A percentile compares a stretch with the other conserved stretches of the same genome.
phyloP scores from a whole-genome alignment of 2,888 invertebrate genomes.

The Drosophila affinis region DNA sequence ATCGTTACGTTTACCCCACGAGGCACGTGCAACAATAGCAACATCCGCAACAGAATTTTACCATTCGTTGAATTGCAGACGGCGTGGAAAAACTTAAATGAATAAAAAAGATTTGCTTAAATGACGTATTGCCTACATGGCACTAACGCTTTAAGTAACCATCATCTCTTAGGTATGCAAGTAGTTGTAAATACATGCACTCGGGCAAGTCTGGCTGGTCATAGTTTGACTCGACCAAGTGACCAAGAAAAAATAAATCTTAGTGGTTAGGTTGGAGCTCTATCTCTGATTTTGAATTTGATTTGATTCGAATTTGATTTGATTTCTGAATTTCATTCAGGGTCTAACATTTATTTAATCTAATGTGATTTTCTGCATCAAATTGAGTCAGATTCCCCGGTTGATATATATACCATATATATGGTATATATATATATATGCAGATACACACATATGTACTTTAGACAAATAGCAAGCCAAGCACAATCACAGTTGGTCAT shows the following conservation, averaged over 20 bases:
- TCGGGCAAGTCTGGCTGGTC: conserved; percentile 17
- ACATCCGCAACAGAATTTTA: conserved; percentile 35
- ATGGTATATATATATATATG: too few relatives aligned
- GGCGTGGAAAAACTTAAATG: conserved; percentile 43
- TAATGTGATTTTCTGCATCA: conserved; percentile 3
- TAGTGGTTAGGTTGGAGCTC: not conserved
- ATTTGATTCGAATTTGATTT: too few relatives aligned
- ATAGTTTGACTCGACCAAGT: conserved; percentile 19
- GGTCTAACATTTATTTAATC: conserved; percentile 4
- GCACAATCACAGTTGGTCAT: conserved; percentile 60
- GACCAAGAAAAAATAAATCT: conserved; percentile 25
- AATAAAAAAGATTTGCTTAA: conserved; percentile 41
- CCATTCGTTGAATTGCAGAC: conserved; percentile 41
- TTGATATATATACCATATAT: too few relatives aligned
- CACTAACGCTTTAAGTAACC: conserved; percentile 58
- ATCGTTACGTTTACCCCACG: conserved; percentile 39
- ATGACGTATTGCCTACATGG: conserved; percentile 35
- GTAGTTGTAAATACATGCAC: conserved; percentile 21
- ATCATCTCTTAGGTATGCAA: conserved; percentile 23
- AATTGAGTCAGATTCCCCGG: conserved; percentile 9
- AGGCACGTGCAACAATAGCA: conserved; percentile 34
- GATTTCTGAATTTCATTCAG: conserved; percentile 17
- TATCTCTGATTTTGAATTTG: conserved; percentile 6
- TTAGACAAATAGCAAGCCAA: conserved; percentile 15
- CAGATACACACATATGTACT: too few relatives aligned